phyloP scores from a whole-genome alignment of 2,113 vertebrate genomes.

The Pomatorhinus ruficollis region DNA sequence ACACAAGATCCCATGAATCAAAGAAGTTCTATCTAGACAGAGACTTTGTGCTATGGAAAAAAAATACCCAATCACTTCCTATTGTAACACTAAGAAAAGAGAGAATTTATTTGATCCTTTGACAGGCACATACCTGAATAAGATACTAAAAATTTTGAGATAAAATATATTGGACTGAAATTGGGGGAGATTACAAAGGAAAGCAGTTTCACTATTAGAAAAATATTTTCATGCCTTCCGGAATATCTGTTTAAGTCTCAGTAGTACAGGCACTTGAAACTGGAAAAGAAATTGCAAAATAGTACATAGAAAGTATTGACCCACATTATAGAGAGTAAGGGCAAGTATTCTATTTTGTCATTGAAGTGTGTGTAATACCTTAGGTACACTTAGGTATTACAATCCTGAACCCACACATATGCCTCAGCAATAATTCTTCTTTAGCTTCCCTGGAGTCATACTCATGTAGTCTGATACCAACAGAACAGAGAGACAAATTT shows the following conservation, averaged over 20 bases:
- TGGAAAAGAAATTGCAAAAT: neutral
- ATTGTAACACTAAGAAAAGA: neutral
- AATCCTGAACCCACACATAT: neutral
- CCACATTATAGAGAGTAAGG: neutral
- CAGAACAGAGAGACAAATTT: neutral
- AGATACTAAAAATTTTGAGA: neutral
- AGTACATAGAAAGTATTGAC: neutral
- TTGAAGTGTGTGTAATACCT: neutral
- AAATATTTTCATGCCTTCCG: neutral
- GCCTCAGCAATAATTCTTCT: neutral
- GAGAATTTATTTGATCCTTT: neutral
- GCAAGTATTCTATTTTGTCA: neutral
- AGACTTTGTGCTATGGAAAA: fast-evolving
- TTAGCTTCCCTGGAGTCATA: neutral
- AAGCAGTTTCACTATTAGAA: neutral
- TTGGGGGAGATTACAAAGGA: neutral
- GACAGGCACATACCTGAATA: neutral
- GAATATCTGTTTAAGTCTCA: neutral
- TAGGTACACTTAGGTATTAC: neutral
- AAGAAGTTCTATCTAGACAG: neutral
- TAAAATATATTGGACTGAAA: neutral
- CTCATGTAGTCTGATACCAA: neutral
- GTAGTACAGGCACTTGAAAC: neutral
- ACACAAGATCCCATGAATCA: neutral
- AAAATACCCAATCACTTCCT: neutral